Conservation (phyloP, 2,888 invertebrate species). For the Phragmatobia fuliginosa region DNA sequence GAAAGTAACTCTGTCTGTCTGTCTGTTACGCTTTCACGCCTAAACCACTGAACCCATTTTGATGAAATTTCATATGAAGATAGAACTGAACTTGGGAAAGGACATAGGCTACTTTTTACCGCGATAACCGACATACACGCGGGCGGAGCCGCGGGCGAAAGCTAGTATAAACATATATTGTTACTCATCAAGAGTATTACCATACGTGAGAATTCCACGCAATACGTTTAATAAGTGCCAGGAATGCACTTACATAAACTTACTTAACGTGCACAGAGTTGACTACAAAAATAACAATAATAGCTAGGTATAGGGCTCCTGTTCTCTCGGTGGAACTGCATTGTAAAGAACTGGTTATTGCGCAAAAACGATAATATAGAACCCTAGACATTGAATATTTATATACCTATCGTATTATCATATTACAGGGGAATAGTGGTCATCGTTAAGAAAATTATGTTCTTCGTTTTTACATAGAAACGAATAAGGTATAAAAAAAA, state of each 20-base stretch:
- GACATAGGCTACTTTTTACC: too few species aligned
- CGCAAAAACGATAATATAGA: conserved; percentile 80
- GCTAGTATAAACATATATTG: conserved; percentile 10
- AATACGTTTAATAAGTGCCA: conserved; percentile 25
- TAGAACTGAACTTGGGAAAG: too few species aligned
- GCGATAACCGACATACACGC: too few species aligned
- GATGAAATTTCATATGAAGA: too few species aligned
- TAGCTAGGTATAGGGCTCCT: conserved; percentile 63
- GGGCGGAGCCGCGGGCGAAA: too few species aligned
- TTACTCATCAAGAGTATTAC: conserved; percentile 21
- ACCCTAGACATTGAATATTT: conserved; percentile 82
- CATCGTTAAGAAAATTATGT: conserved; percentile 83
- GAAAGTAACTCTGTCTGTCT: too few species aligned
- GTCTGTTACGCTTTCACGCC: too few species aligned
- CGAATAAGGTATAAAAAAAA: conserved; percentile 64
- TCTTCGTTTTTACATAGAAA: conserved; percentile 81
- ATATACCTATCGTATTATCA: conserved; percentile 84
- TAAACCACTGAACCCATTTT: too few species aligned
- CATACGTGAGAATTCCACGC: conserved; percentile 25
- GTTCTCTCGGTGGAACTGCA: conserved; percentile 71
- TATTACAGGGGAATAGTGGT: conserved; percentile 85
- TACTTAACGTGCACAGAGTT: conserved; percentile 45
- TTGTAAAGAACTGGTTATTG: conserved; percentile 76
- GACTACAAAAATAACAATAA: conserved; percentile 67
- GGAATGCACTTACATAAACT: conserved; percentile 37